Evolutionary conservation across 2,797 vertebrate genomes (phyloP).

Genomic region (Gila robusta): DNA sequence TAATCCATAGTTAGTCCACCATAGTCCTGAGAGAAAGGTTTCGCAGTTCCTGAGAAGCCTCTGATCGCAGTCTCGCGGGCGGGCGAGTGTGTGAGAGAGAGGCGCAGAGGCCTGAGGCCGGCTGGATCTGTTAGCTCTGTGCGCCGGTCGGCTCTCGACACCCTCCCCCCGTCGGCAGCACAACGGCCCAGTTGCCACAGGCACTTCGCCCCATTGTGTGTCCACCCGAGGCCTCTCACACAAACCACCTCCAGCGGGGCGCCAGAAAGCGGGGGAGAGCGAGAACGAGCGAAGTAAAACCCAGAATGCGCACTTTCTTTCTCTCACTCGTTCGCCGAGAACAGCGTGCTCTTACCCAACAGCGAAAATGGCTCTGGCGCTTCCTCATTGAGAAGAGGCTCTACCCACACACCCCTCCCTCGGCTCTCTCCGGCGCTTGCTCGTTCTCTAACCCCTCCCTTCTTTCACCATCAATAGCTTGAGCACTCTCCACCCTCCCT

Average conservation of each 20-base stretch:
- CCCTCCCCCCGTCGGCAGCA: slow-evolving; percentile 83
- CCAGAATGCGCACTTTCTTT: slow-evolving; percentile 69
- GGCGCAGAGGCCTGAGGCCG: slow-evolving; percentile 75
- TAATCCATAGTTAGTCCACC: slow-evolving; percentile 73
- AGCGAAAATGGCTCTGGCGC: slow-evolving; percentile 85
- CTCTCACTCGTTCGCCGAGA: slow-evolving; percentile 66
- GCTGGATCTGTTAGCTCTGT: slow-evolving; percentile 83
- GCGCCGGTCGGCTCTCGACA: slow-evolving; percentile 81
- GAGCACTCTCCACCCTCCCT: slow-evolving; percentile 72
- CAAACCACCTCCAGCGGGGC: slow-evolving; percentile 67
- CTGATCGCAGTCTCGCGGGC: slow-evolving; percentile 61
- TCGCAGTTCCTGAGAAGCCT: slow-evolving; percentile 66
- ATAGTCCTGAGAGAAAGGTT: slow-evolving; percentile 58
- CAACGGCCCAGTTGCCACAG: slow-evolving; percentile 83
- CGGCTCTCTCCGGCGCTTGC: slow-evolving; percentile 64
- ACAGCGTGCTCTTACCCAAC: slow-evolving; percentile 82
- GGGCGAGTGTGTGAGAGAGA: slow-evolving; percentile 22
- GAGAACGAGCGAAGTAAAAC: slow-evolving; percentile 62
- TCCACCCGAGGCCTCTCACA: slow-evolving; percentile 73
- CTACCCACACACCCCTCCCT: slow-evolving; percentile 77
- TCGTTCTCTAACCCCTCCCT: slow-evolving; percentile 70
- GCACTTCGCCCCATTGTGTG: slow-evolving; percentile 83
- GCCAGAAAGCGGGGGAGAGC: slow-evolving; percentile 56
- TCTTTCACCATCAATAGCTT: slow-evolving; percentile 76
- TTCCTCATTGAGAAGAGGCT: slow-evolving; percentile 83